These are phyloP conservation scores for Anoura caudifer DNA, from an alignment of 2,113 vertebrate species.

Conservation along the genomic window DNA sequence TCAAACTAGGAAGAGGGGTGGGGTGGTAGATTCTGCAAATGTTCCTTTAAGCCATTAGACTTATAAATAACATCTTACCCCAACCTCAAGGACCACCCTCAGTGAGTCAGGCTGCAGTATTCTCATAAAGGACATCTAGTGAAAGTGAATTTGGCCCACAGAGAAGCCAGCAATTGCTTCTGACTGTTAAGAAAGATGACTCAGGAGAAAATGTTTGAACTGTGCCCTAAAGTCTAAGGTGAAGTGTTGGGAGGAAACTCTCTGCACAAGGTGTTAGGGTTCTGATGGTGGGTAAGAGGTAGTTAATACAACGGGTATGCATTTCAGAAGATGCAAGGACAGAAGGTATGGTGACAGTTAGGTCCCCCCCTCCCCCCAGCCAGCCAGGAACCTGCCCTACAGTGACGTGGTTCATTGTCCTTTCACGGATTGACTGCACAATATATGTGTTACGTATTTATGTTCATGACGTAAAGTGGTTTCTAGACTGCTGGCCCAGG, in stretches of 20 bases:
- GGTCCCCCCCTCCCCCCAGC: too few species aligned
- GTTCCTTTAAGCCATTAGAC: background rate
- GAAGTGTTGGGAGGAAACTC: background rate
- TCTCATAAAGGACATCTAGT: background rate
- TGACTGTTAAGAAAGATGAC: background rate
- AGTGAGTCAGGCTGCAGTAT: background rate
- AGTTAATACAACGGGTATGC: background rate
- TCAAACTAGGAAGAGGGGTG: background rate
- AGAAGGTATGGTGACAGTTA: background rate
- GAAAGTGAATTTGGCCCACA: accelerated
- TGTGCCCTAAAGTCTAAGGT: background rate
- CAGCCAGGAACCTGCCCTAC: background rate
- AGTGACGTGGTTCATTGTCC: background rate
- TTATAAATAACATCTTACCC: background rate
- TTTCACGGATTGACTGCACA: background rate
- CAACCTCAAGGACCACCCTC: background rate
- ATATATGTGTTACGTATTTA: background rate
- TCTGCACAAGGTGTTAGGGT: too few species aligned
- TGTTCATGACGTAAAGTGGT: background rate
- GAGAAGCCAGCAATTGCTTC: background rate
- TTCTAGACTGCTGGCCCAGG: background rate
- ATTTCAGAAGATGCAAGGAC: background rate
- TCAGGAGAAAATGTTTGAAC: background rate
- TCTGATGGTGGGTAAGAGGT: background rate
- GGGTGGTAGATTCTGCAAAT: background rate